phyloP scores from a whole-genome alignment of 2,888 invertebrate species.

The Sphecodes monilicornis region DNA sequence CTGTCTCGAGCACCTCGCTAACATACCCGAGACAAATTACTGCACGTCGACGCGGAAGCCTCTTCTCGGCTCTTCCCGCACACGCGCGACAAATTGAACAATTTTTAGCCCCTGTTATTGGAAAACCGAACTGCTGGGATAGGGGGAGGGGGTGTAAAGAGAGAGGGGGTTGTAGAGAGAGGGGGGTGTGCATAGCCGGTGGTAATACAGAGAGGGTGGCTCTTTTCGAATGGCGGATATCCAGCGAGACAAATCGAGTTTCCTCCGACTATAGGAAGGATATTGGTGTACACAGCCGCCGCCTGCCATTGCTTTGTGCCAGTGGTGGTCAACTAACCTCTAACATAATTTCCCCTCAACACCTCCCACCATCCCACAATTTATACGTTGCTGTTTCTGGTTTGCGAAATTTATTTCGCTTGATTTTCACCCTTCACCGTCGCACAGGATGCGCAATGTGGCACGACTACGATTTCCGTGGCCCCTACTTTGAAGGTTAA shows the following conservation, averaged over 20 bases:
- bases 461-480: too few species aligned
- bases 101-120: not conserved
- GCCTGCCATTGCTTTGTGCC: constrained; percentile 39
- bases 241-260: constrained; percentile 58
- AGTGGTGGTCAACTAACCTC: not conserved
- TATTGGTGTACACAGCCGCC: constrained; percentile 49
- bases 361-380: not conserved
- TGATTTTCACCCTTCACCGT: not conserved
- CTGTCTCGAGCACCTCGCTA: constrained; percentile 1
- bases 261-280: constrained; percentile 43
- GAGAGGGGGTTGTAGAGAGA: not conserved
- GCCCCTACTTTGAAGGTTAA: too few species aligned
- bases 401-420: not conserved
- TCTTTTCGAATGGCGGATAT: constrained; percentile 53
- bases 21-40: not conserved
- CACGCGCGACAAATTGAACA: not conserved
- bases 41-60: not conserved
- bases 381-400: not conserved
- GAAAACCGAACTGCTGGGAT: not conserved
- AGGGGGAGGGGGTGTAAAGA: not conserved
- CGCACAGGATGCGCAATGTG: too few species aligned
- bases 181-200: not conserved
- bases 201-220: not conserved
- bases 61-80: not conserved
- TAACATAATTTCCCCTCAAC: not conserved